Evolutionary conservation across 2,888 invertebrate genomes (phyloP).

Genomic region (Melolontha melolontha): DNA sequence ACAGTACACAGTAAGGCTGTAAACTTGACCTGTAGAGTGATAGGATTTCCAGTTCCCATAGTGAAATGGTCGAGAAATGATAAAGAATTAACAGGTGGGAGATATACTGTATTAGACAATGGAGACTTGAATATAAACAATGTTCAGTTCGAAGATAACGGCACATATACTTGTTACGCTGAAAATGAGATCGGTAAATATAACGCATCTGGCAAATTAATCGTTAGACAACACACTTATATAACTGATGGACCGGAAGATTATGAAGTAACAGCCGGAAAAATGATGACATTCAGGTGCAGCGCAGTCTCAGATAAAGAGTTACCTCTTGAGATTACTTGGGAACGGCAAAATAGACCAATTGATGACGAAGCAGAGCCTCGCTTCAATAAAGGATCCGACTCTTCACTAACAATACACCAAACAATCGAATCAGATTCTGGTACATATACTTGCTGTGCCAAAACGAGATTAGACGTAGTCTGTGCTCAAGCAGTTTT

Average conservation of each 20-base stretch:
- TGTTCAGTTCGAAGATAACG: too few relatives aligned
- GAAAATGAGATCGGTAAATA: constrained; percentile 90
- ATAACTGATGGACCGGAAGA: constrained; percentile 91
- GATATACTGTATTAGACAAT: constrained; percentile 80
- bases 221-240: constrained; percentile 79
- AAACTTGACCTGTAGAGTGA: constrained; percentile 88
- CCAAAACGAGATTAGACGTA: constrained; percentile 88
- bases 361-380: constrained; percentile 91
- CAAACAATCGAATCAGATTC: constrained; percentile 96
- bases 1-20: constrained; percentile 88
- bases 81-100: constrained; percentile 89
- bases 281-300: constrained; percentile 92
- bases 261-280: constrained; percentile 91
- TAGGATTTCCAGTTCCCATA: constrained; percentile 95
- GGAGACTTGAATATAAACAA: constrained; percentile 87
- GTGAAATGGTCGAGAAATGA: constrained; percentile 91
- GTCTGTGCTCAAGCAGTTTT: constrained; percentile 88
- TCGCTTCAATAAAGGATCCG: constrained; percentile 85
- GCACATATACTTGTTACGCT: too few relatives aligned
- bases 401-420: constrained; percentile 93
- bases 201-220: constrained; percentile 82
- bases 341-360: constrained; percentile 87
- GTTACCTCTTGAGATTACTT: constrained; percentile 81
- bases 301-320: constrained; percentile 92
- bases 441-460: constrained; percentile 94